phyloP scores from a whole-genome alignment of 1,140 invertebrate species.

The Tachypleus tridentatus region DNA sequence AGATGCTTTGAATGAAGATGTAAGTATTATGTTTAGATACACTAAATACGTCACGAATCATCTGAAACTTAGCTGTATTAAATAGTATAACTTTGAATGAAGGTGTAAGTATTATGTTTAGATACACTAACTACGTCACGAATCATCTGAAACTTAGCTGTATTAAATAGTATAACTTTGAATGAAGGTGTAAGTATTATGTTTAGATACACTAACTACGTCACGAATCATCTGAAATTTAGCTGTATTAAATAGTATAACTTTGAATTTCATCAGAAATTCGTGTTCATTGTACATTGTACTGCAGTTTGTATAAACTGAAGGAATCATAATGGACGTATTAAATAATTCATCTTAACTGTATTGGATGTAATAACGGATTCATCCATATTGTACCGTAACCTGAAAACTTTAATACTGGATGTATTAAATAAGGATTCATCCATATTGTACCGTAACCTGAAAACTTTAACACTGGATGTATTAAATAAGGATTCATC shows the following conservation, averaged over 20 bases:
- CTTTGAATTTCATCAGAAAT: too few relatives aligned
- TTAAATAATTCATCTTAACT: slow-evolving; percentile 42
- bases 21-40: slow-evolving; percentile 2
- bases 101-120: slow-evolving; percentile 37
- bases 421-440: slow-evolving; percentile 50
- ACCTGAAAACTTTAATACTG: slow-evolving; percentile 77
- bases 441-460: not conserved
- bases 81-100: slow-evolving; percentile 34
- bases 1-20: slow-evolving; percentile 74
- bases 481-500: not conserved
- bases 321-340: too few relatives aligned
- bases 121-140: too few relatives aligned
- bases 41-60: too few relatives aligned
- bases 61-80: too few relatives aligned
- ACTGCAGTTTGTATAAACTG: too few relatives aligned
- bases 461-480: not conserved
- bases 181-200: slow-evolving; percentile 52
- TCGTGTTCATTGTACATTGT: too few relatives aligned
- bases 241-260: not conserved
- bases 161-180: too few relatives aligned
- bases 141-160: too few relatives aligned
- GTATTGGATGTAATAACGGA: slow-evolving; percentile 61
- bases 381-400: slow-evolving; percentile 80
- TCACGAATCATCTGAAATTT: too few relatives aligned
- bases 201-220: too few relatives aligned